Evolutionary conservation across 2,113 vertebrate genomes (phyloP).

Genomic region (Indicator indicator): DNA sequence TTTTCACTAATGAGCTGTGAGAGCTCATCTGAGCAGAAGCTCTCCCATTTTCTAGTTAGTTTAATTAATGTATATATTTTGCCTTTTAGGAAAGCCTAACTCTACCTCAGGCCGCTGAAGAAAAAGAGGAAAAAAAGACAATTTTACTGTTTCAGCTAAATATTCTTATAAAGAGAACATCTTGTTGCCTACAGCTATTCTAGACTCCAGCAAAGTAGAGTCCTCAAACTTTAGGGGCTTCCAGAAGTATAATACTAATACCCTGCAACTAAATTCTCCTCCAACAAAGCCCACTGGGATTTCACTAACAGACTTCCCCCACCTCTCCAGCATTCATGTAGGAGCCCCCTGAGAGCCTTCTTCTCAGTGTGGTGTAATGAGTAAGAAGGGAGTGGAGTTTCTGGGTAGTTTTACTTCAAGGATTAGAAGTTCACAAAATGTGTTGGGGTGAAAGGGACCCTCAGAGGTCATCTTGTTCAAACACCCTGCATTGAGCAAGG

Average conservation of each 20-base stretch:
- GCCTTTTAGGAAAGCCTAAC: not conserved
- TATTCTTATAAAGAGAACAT: not conserved
- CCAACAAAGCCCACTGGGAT: not conserved
- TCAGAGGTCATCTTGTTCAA: no score
- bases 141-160: not conserved
- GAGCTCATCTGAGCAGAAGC: not conserved
- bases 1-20: not conserved
- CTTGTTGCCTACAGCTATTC: not conserved
- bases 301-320: not conserved
- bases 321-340: accelerated
- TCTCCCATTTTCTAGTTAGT: not conserved
- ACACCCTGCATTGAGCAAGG: no score
- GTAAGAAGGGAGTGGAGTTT: not conserved
- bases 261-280: not conserved
- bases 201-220: accelerated
- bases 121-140: accelerated
- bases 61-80: not conserved
- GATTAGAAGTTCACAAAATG: not conserved
- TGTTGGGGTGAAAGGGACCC: no score
- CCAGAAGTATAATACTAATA: not conserved
- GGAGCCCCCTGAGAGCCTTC: not conserved
- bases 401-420: not conserved
- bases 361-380: not conserved
- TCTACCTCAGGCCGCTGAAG: not conserved
- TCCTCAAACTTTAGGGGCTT: not conserved